Base-by-base conservation (phyloP, 2,888 invertebrate genomes). In the Parnassius glacialis region DNA sequence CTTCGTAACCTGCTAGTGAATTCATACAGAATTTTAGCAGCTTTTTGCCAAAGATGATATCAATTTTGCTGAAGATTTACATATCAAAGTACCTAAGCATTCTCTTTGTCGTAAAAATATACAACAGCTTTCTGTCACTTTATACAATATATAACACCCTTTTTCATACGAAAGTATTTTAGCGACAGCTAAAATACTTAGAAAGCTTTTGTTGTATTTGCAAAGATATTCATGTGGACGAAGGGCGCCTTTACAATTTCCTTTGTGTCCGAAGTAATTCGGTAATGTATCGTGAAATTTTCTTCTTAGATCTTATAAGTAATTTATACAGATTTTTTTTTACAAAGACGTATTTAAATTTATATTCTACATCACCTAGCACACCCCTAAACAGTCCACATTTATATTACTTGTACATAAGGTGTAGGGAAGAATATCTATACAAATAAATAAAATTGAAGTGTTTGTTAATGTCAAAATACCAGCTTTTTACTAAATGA, bases 51-150 rank as follows among this genome's bases (percentile, higher is more conserved):
- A 54, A 61, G 41, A 50, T 58, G 48, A 11, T 52, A 16, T 53
- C 43, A 20, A 45, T 53, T 62, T 58, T 58, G 34, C 62, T 16
- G n/a, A 50, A 58, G 52, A 58, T 62, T 62, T 62, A 45, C 62
- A 62, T 62, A 54, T 51, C 44, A 58, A 62, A 62, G 58, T 55
- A n/a, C n/a, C n/a, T n/a, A 45, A 58, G 58, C n/a, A 54, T 58
- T 51, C 34, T 54, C 54, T 54, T 54, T 58, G 62, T 54, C 54
- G 62, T 34, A 45, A 62, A 13, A 62, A 44, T 58, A 62, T 45
- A 44, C 44, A 50, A 48, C 34, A 54, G 44, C 58, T 52, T 62
- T 51, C 50, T 62, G 43, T 44, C 53, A 58, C 47, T 48, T 43
- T 62, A 57, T 13, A 53, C 25, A 57, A 57, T 53, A 62, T 48